Conservation (phyloP, 1,140 invertebrate genomes). For the Procambarus virginalis region DNA sequence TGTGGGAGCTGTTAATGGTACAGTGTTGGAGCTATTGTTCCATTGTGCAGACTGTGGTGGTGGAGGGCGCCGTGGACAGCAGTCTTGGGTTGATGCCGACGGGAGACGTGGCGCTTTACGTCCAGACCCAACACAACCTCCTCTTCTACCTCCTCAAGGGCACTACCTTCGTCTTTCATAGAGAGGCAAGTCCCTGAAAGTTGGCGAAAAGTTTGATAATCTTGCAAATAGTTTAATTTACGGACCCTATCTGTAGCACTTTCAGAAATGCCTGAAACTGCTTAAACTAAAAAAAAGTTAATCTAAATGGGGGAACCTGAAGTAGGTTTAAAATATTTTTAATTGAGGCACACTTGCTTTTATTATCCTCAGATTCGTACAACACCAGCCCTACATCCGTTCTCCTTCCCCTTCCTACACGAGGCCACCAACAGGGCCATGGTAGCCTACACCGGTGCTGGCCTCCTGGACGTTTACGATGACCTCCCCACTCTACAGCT, state of each 20-base stretch:
- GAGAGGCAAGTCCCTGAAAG: background rate
- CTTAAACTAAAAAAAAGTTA: no score
- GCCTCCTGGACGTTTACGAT: background rate
- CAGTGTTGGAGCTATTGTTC: no score
- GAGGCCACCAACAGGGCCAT: background rate
- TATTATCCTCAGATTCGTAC: background rate
- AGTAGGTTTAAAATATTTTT: no score
- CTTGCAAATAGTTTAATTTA: no score
- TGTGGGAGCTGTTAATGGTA: background rate
- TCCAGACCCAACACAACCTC: background rate
- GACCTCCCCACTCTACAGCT: slow-evolving; percentile 1
- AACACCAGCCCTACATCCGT: background rate
- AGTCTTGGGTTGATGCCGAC: background rate
- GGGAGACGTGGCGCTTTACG: background rate
- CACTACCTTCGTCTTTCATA: background rate
- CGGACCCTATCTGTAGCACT: no score
- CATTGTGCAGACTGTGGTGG: background rate
- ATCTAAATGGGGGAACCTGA: no score
- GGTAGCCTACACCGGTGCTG: background rate
- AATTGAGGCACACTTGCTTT: no score
- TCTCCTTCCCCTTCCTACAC: background rate
- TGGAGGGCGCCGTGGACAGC: background rate
- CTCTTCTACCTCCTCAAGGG: background rate
- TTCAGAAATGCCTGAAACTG: no score
- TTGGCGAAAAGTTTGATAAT: no score